Evolutionary conservation across 2,113 vertebrate species (phyloP).

Genomic region (Seriola dumerili): DNA sequence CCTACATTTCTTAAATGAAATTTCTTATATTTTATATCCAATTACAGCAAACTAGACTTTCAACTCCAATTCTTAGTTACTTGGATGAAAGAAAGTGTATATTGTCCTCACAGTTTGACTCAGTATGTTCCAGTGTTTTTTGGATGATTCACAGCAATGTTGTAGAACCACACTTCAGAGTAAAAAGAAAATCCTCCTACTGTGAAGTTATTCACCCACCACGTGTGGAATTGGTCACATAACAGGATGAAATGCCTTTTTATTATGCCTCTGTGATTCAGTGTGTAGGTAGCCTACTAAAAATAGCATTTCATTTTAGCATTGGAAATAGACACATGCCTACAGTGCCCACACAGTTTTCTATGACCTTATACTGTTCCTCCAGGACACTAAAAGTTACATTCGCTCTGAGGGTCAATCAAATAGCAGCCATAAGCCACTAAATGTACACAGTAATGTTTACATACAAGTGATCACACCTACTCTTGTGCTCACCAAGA

Average conservation of each 20-base stretch:
- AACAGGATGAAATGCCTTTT: conserved; percentile 23
- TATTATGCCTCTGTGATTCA: conserved; percentile 14
- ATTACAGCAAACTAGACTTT: not conserved
- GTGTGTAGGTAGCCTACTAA: not conserved
- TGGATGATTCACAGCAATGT: conserved; percentile 8
- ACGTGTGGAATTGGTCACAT: conserved; percentile 25
- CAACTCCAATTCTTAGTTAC: not conserved
- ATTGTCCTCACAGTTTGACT: not conserved
- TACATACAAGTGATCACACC: not conserved
- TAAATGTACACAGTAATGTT: not conserved
- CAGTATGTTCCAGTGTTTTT: not conserved
- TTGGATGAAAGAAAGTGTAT: not conserved
- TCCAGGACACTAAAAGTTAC: not conserved
- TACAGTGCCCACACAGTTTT: conserved; percentile 1
- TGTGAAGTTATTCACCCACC: not conserved
- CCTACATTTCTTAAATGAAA: not conserved
- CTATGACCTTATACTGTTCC: not conserved
- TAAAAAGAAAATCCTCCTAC: conserved; percentile 6
- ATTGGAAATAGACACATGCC: not conserved
- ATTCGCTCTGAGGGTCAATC: not conserved
- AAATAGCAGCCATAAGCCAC: not conserved
- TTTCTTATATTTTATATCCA: not conserved
- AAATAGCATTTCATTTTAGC: conserved; percentile 13
- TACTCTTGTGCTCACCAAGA: too few relatives aligned
- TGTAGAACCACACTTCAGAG: conserved; percentile 2